Conservation (phyloP, 2,113 vertebrate species). For the Trinectes maculatus region DNA sequence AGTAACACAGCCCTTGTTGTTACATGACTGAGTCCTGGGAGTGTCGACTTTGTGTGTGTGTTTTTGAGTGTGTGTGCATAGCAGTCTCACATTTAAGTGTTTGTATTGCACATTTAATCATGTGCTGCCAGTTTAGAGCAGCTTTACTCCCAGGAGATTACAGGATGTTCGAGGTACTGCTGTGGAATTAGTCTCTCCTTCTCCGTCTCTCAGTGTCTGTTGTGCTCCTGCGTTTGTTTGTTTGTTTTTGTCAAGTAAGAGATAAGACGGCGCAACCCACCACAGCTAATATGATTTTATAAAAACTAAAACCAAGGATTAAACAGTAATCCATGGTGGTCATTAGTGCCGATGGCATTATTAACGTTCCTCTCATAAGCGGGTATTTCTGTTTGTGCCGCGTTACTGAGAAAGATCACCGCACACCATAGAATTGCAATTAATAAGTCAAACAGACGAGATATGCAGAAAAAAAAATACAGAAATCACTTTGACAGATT, state of each 20-base stretch:
- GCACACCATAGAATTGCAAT: conserved; percentile 15
- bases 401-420: conserved; percentile 17
- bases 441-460: conserved; percentile 19
- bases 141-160: conserved; percentile 60
- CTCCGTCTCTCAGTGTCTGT: conserved; percentile 50
- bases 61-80: conserved; percentile 8
- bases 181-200: conserved; percentile 52
- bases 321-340: conserved; percentile 44
- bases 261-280: conserved; percentile 32
- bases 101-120: conserved; percentile 73
- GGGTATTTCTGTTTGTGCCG: not conserved
- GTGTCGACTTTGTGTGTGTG: conserved; percentile 57
- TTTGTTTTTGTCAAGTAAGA: conserved; percentile 44
- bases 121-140: conserved; percentile 61
- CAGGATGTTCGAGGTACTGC: conserved; percentile 50
- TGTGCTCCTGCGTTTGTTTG: conserved; percentile 18
- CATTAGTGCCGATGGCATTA: conserved; percentile 41
- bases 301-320: conserved; percentile 40
- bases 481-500: conserved; percentile 2
- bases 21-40: conserved; percentile 27
- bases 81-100: conserved; percentile 50
- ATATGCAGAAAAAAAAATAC: conserved; percentile 4
- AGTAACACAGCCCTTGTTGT: conserved; percentile 36
- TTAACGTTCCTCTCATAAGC: conserved; percentile 26
- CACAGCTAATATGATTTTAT: conserved; percentile 43